These are phyloP conservation scores for Donacobius atricapilla DNA, from an alignment of 2,113 vertebrate species.

Conservation along the genomic window DNA sequence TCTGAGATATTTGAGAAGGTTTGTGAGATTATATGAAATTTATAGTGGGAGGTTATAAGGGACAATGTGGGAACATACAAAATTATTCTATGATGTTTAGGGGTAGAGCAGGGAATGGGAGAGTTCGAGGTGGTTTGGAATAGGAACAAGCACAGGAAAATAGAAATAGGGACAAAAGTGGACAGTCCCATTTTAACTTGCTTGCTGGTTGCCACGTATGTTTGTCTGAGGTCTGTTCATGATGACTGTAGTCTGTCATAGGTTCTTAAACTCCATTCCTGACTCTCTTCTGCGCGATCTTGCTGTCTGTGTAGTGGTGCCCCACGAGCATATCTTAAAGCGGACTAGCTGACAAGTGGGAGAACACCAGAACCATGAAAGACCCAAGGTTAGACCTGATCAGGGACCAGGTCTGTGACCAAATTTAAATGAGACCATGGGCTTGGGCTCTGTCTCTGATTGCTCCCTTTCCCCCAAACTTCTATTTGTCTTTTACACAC, in stretches of 20 bases:
- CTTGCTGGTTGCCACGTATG: neutral
- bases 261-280: neutral
- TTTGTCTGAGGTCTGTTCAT: neutral
- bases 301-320: neutral
- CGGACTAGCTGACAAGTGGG: neutral
- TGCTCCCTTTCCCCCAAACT: too few species aligned
- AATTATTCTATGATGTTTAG: neutral
- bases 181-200: neutral
- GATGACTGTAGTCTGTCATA: neutral
- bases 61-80: neutral
- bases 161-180: neutral
- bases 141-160: neutral
- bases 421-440: accelerated
- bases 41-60: neutral
- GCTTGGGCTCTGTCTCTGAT: too few species aligned
- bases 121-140: neutral
- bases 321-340: neutral
- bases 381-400: neutral
- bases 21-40: neutral
- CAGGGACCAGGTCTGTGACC: neutral
- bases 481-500: too few species aligned
- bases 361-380: neutral
- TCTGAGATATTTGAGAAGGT: neutral
- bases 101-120: neutral
- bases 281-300: neutral